These are phyloP conservation scores for Epirrhoe tristata DNA, from an alignment of 2,888 invertebrate genomes.

Conservation along the genomic window DNA sequence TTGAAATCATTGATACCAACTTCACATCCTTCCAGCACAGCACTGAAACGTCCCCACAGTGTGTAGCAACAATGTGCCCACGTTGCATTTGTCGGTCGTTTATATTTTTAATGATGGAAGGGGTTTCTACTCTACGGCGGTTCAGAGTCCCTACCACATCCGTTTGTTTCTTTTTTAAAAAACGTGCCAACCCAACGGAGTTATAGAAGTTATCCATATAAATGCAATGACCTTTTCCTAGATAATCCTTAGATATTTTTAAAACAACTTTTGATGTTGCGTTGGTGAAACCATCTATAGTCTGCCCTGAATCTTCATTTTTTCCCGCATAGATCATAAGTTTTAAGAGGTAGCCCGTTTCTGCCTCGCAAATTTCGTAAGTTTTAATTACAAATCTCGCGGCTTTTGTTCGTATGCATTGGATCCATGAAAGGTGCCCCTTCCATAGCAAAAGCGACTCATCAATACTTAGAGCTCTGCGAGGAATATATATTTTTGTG, in stretches of 20 bases:
- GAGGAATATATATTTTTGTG: constrained; percentile 24
- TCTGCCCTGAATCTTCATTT: background rate
- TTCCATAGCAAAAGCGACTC: constrained; percentile 46
- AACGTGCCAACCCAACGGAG: constrained; percentile 20
- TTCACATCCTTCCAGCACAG: constrained; percentile 16
- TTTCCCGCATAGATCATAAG: constrained; percentile 36
- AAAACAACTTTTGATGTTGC: constrained; percentile 30
- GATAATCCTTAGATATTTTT: constrained; percentile 25
- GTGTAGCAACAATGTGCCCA: constrained; percentile 6
- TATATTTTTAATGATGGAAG: constrained; percentile 6
- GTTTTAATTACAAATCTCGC: constrained; percentile 41
- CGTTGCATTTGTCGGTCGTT: constrained; percentile 8
- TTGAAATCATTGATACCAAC: constrained; percentile 19
- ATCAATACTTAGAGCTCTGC: constrained; percentile 36
- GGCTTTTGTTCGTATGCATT: constrained; percentile 43
- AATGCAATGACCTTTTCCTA: constrained; percentile 35
- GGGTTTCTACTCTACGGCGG: constrained; percentile 7
- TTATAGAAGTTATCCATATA: constrained; percentile 44
- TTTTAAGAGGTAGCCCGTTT: constrained; percentile 36
- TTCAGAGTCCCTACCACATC: constrained; percentile 39
- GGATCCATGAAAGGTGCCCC: constrained; percentile 39
- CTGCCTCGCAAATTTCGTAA: constrained; percentile 42
- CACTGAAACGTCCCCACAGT: constrained; percentile 12
- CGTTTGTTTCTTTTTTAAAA: constrained; percentile 31
- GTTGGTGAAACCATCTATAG: constrained; percentile 9